Evolutionary conservation across 2,888 invertebrate species (phyloP).

Genomic region (Epicampocera succincta): DNA sequence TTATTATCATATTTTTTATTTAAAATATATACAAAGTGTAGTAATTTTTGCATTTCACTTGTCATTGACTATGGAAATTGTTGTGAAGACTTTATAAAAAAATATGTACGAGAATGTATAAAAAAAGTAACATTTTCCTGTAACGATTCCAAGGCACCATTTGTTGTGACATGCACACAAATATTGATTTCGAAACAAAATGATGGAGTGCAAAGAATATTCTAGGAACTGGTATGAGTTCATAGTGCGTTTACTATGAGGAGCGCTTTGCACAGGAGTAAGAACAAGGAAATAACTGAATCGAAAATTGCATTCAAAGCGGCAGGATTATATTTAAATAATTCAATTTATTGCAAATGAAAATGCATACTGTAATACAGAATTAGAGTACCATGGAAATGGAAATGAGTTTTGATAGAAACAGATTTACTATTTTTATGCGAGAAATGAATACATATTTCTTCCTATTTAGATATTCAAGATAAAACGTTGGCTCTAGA

Average conservation of each 20-base stretch:
- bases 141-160: slow-evolving; percentile 16
- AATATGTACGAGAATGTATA: background rate
- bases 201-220: slow-evolving; percentile 1
- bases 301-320: background rate
- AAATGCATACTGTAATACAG: no score
- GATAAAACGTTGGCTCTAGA: no score
- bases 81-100: background rate
- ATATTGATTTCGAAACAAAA: slow-evolving; percentile 32
- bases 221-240: slow-evolving; percentile 11
- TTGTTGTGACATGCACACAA: slow-evolving; percentile 25
- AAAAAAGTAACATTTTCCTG: slow-evolving; percentile 2
- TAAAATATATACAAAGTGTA: background rate
- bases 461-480: no score
- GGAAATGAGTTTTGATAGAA: no score
- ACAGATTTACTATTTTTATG: no score
- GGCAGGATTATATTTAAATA: background rate
- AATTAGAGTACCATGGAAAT: no score
- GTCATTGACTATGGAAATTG: slow-evolving; percentile 18
- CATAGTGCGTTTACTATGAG: background rate
- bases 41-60: slow-evolving; percentile 11
- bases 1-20: no score
- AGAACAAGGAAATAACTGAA: background rate
- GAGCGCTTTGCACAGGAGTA: background rate
- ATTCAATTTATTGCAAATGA: background rate
- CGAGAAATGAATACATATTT: no score